Percentiles rank a stretch among this genome's conserved stretches.
These are phyloP conservation scores for Aproaerema taeniolella DNA, from an alignment of 2,888 invertebrate species.

Conservation along the genomic window DNA sequence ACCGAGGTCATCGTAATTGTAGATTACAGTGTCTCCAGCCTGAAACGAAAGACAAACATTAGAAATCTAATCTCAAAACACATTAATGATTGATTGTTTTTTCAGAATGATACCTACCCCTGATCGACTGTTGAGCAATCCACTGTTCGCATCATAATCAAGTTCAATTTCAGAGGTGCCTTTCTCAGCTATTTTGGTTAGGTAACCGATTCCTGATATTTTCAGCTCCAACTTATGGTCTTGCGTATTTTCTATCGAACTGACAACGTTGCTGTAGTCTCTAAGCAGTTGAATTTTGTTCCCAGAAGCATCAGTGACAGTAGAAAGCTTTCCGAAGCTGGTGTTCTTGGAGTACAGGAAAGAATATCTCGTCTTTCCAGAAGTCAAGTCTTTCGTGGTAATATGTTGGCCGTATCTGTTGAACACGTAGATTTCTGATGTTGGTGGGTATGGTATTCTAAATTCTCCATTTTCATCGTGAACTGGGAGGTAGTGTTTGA, in stretches of 20 bases:
- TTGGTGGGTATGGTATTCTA: slow-evolving; percentile 94
- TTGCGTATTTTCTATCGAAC: slow-evolving; percentile 95
- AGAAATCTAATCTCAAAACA: neutral
- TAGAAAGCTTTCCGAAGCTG: slow-evolving; percentile 94
- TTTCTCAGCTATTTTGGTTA: slow-evolving; percentile 92
- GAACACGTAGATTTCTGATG: slow-evolving; percentile 95
- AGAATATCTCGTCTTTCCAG: slow-evolving; percentile 95
- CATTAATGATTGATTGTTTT: neutral
- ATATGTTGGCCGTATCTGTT: slow-evolving; percentile 98
- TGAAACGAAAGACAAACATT: slow-evolving; percentile 39
- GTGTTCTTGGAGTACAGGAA: slow-evolving; percentile 98
- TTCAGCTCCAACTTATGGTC: slow-evolving; percentile 94
- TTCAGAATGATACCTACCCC: slow-evolving; percentile 83
- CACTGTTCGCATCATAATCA: slow-evolving; percentile 93
- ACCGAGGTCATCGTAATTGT: slow-evolving; percentile 94
- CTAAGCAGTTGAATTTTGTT: slow-evolving; percentile 94
- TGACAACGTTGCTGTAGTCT: slow-evolving; percentile 94
- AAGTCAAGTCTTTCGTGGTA: slow-evolving; percentile 94
- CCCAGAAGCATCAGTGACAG: slow-evolving; percentile 95
- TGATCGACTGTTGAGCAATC: slow-evolving; percentile 89
- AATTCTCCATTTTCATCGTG: slow-evolving; percentile 94
- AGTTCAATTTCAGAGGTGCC: slow-evolving; percentile 92
- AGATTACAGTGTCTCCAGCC: slow-evolving; percentile 92
- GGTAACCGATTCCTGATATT: slow-evolving; percentile 94
- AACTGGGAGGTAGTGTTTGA: slow-evolving; percentile 91